Evolutionary conservation across 2,888 invertebrate genomes (phyloP), one percentile per base, ranked within the genome.

Genomic region (Gari tellinella): DNA sequence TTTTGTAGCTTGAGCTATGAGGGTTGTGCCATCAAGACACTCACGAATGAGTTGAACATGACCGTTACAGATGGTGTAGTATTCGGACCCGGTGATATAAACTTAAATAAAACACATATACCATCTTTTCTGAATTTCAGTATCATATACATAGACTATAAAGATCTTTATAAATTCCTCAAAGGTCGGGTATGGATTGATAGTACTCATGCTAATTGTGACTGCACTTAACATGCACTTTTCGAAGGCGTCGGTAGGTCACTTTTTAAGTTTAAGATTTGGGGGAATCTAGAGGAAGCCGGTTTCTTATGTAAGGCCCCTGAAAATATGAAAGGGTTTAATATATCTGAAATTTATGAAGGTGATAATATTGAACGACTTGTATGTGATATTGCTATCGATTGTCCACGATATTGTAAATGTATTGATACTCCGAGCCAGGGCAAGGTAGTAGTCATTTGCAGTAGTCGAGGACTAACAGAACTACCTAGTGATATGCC

Each of bases 351-450:
- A 0, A 7, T 45, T 0, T 57, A 15, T 12, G 25, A 37, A 21
- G 21, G 17, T 52, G 45, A 58, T 31, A n/a, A 58, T 23, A 63
- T 31, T 21, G 41, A 58, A 0, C 31, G 63, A n/a, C 38, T 73
- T 5, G 67, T 63, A 10, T 73, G 72, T 41, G 25, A 62, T 23
- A 37, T 73, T 26, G 41, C 45, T 10, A 52, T 40, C 8, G 41
- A 73, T 21, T 73, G 72, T 49, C 63, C 72, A 1, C 14, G 43
- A 7, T 26, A 37, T 14, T 73, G 72, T 53, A 31, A 12, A 3
- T 73, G 72, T 37, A 63, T 51, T 2, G 72, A 73, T 21, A 49
- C 15, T 46, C 72, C 72, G 7, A 58, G 52, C 17, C 49, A 67
- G 23, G 55, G 58, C 12, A 26, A 38, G 3, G 45, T 73, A 4